phyloP scores from a whole-genome alignment of 1,140 invertebrate species.

The Ceratitis capitata region DNA sequence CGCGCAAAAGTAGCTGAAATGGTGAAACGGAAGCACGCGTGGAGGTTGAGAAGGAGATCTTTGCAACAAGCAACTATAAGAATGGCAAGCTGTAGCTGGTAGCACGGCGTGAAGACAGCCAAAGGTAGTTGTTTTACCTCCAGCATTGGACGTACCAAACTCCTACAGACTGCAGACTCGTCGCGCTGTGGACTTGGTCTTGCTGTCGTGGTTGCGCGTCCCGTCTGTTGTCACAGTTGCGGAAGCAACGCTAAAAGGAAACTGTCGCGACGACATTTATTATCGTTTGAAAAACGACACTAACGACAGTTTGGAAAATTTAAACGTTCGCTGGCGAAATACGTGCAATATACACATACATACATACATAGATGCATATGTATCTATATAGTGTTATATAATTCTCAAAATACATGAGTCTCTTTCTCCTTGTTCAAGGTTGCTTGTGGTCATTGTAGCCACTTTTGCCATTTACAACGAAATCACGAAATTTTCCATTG shows the following conservation, averaged over 20 bases:
- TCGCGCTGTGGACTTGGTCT: not conserved
- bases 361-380: not conserved
- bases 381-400: not conserved
- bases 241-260: slow-evolving; percentile 52
- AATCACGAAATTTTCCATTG: not conserved
- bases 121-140: not conserved
- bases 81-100: not conserved
- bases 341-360: not conserved
- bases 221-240: slow-evolving; percentile 15
- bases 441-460: not conserved
- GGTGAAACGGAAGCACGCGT: not conserved
- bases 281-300: slow-evolving; percentile 47
- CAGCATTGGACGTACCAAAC: no score
- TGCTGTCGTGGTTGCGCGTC: not conserved
- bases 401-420: not conserved
- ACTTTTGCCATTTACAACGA: slow-evolving; percentile 5
- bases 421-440: not conserved
- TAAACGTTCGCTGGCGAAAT: not conserved
- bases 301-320: slow-evolving; percentile 35
- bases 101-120: not conserved
- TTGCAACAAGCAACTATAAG: not conserved
- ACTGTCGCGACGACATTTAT: slow-evolving; percentile 65
- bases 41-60: not conserved
- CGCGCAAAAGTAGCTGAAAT: slow-evolving; percentile 14
- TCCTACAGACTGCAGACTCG: not conserved